Evolutionary conservation across 2,113 vertebrate genomes (phyloP), one percentile per base, ranked within the genome.

Genomic region (Dipodomys merriami): DNA sequence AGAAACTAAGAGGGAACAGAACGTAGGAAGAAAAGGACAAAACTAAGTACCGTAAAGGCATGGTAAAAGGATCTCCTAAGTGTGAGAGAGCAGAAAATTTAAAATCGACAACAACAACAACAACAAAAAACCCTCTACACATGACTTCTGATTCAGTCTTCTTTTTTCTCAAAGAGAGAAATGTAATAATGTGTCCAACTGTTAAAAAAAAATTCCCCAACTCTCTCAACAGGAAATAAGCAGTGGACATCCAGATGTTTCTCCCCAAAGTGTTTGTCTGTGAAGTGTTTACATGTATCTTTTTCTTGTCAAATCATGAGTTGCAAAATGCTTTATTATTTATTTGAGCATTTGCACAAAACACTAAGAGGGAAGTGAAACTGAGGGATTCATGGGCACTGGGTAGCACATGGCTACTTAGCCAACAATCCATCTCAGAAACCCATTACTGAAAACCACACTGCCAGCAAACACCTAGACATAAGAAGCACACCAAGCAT

Each of bases 161-260:
- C 79, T 90, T 82, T 91, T 74, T 92, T 86, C 86, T 86, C 80
- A 77, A 72, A 83, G 67, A 57, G 12, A 15, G 53, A 57, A 57
- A 57, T 57, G 53, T 57, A 57, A 57, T 57, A 57, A 57, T 16
- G 57, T 46, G 49, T 92, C 91, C 84, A 87, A 94, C 83, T 93
- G 89, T 78, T 91, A 49, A 9, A 49, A 49, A 49, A 96, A 96
- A 97, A 94, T 86, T 95, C 91, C 89, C 95, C 88, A 95, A 91
- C 83, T 86, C 74, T 95, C 86, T 57, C 91, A 39, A 88, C 90
- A 89, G 91, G 94, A 97, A 96, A 62, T 88, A 83, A 84, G 74
- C 74, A 68, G 72, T 91, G 74, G 90, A 84, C 87, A 93, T 87
- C 91, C 94, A 95, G 96, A 96, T 96, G 94, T 97, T 92, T 94